Evolutionary conservation across 1,140 invertebrate genomes (phyloP), one percentile per base, ranked within the genome.

Genomic region (Neuroterus valhalla): DNA sequence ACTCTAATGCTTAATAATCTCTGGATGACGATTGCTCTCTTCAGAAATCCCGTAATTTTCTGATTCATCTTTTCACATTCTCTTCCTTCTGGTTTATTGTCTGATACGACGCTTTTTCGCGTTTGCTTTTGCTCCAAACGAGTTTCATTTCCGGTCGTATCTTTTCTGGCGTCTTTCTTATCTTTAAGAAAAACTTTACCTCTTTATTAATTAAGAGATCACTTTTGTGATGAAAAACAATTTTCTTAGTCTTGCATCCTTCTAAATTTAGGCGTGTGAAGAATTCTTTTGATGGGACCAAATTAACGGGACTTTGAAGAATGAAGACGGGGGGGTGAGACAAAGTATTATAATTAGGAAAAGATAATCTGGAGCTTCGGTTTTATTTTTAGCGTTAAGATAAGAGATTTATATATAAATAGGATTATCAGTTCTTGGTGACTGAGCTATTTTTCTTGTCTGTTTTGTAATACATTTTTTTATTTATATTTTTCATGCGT

Each of bases 371-470:
- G n/a, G 55, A 38, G 55, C 55, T 26, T 62, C 23, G 55, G 3
- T 62, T 26, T 62, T 62, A 62, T 62, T 62, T 62, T 62, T 62
- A 62, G 55, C 11, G 1, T 62, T 23, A 31, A 62, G 55, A 62
- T 62, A 62, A 62, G 55, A 62, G 55, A 62, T 62, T 31, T 23
- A 14, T 62, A 15, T 62, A 62, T 26, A 31, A 38, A 62, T 62
- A 62, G 55, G n/a, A 31, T n/a, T 62, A 31, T 38, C n/a, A n/a
- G 26, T 62, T 62, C 23, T 50, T 19, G 11, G 19, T 17, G 11
- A 21, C 48, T 50, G 5, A 19, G 3, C 12, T 17, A 15, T 4
- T 62, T 14, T n/a, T 62, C 52, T 15, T 26, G 52, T 31, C n/a
- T 62, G 1, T 62, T 38, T 38, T 38, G 31, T 38, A 10, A 38